A percentile compares a stretch with the other conserved stretches of the same genome.
Evolutionary conservation across 2,888 invertebrate genomes (phyloP).

Genomic region (Tuberolachnus salignus): DNA sequence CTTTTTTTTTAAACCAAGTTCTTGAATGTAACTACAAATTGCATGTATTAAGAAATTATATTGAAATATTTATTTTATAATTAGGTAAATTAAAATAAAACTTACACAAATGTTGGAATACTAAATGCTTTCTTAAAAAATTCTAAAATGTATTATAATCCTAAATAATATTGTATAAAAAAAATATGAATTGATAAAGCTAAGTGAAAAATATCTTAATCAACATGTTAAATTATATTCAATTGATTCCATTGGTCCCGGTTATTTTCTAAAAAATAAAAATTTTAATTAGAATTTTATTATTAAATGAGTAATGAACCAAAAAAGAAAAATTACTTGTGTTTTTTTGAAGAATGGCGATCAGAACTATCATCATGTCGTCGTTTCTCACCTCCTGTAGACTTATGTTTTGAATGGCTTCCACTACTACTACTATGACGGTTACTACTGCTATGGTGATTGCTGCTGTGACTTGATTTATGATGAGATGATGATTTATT

Average conservation of each 20-base stretch:
- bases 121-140: constrained; percentile 7
- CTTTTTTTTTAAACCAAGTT: constrained; percentile 12
- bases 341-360: constrained; percentile 62
- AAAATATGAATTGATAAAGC: constrained; percentile 13
- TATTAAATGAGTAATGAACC: too few relatives aligned
- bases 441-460: constrained; percentile 42
- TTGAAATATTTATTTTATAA: constrained; percentile 36
- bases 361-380: constrained; percentile 78
- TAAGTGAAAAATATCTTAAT: constrained; percentile 27
- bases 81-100: constrained; percentile 14
- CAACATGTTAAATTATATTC: not conserved
- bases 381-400: constrained; percentile 69
- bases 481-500: constrained; percentile 50
- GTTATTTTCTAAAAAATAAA: constrained; percentile 35
- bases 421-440: constrained; percentile 54
- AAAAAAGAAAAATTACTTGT: constrained; percentile 22
- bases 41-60: constrained; percentile 34
- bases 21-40: constrained; percentile 29
- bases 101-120: constrained; percentile 6
- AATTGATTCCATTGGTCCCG: not conserved
- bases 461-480: constrained; percentile 35
- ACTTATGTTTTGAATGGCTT: constrained; percentile 58
- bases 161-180: constrained; percentile 33
- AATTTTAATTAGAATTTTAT: not conserved
- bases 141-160: not conserved